phyloP scores from a whole-genome alignment of 2,888 invertebrate species.

The Halictus ligatus region DNA sequence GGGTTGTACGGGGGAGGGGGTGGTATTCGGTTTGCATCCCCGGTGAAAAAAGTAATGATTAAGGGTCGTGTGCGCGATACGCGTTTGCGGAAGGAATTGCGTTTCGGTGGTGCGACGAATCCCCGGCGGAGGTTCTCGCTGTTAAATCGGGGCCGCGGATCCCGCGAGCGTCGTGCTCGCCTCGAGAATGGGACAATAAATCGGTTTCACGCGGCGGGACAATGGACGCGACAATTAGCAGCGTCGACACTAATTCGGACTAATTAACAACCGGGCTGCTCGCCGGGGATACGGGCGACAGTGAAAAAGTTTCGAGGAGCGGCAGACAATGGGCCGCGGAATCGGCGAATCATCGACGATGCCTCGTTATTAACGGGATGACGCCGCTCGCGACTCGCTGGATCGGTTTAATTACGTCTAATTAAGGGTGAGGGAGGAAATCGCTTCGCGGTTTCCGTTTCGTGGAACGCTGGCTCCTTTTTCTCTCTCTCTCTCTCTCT shows the following conservation, averaged over 20 bases:
- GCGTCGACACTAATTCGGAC: constrained; percentile 69
- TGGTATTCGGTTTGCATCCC: constrained; percentile 28
- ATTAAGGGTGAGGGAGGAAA: constrained; percentile 64
- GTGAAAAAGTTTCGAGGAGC: constrained; percentile 49
- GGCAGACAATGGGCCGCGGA: constrained; percentile 48
- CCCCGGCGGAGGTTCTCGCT: constrained; percentile 27
- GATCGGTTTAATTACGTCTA: constrained; percentile 70
- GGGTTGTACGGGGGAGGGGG: background rate
- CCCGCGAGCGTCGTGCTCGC: constrained; percentile 15
- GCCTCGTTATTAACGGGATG: constrained; percentile 68
- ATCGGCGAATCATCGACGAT: constrained; percentile 65
- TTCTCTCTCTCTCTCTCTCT: background rate
- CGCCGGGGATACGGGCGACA: constrained; percentile 46
- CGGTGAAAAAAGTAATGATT: constrained; percentile 30
- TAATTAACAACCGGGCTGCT: constrained; percentile 66
- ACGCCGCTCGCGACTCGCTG: constrained; percentile 51
- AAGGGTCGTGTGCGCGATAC: constrained; percentile 30
- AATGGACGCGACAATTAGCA: constrained; percentile 71
- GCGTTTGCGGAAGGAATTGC: constrained; percentile 41
- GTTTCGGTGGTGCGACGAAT: constrained; percentile 34
- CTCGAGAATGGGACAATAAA: constrained; percentile 66
- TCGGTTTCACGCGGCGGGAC: constrained; percentile 72
- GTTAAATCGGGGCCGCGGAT: constrained; percentile 39
- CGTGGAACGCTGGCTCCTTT: constrained; percentile 37
- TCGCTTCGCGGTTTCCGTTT: constrained; percentile 40